Percentiles rank a stretch among this genome's conserved stretches.
phyloP scores from a whole-genome alignment of 1,140 invertebrate species.

The Portunus trituberculatus region DNA sequence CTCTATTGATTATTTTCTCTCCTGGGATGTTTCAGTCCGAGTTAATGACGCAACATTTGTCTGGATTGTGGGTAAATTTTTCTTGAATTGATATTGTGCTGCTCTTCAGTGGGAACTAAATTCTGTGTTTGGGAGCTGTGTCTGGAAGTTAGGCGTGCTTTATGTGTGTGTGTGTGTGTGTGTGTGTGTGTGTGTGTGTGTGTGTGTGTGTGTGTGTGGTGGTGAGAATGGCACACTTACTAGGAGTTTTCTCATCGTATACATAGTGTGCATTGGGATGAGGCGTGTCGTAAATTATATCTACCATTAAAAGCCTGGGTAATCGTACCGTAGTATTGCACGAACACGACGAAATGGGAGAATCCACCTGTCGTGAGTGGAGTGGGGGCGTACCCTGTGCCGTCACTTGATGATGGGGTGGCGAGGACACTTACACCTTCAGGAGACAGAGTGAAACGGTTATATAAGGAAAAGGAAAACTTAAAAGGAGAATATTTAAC shows the following conservation, averaged over 20 bases:
- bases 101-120: background rate
- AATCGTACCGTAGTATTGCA: background rate
- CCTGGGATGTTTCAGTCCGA: background rate
- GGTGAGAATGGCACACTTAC: background rate
- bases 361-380: no score
- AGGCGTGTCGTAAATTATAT: background rate
- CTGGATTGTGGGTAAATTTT: background rate
- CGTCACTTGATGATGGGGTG: no score
- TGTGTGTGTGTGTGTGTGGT: background rate
- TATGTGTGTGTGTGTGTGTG: background rate
- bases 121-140: background rate
- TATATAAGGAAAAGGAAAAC: no score
- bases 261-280: background rate
- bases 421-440: no score
- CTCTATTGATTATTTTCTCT: background rate
- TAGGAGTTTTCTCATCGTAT: background rate
- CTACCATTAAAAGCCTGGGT: constrained; percentile 4
- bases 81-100: background rate
- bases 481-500: no score
- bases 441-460: no score
- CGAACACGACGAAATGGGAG: background rate
- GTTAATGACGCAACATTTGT: background rate
- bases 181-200: constrained; percentile 29
- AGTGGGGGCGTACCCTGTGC: no score
- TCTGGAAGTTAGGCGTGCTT: background rate